These are phyloP conservation scores for Synanthedon andrenaeformis DNA, from an alignment of 2,888 invertebrate genomes.

Conservation along the genomic window DNA sequence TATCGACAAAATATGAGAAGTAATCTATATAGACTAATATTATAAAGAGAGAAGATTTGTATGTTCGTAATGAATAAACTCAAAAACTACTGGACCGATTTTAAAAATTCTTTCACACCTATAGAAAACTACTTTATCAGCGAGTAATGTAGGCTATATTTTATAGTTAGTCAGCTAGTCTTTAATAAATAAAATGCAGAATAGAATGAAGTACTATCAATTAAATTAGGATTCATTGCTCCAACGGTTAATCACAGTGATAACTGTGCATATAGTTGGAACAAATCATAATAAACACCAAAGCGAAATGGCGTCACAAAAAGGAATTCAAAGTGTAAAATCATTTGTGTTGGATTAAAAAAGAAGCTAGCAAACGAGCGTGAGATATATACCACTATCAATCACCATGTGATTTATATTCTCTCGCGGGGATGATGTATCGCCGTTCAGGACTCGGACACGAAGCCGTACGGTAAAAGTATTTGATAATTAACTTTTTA, in stretches of 20 bases:
- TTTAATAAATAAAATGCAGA: too few species aligned
- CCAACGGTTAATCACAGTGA: too few species aligned
- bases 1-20: neutral
- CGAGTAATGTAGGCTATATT: too few species aligned
- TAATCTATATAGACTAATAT: too few species aligned
- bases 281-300: conserved; percentile 33
- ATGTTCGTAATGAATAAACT: too few species aligned
- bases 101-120: too few species aligned
- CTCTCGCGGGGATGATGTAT: conserved; percentile 60
- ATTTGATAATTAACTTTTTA: conserved; percentile 69
- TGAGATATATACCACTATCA: conserved; percentile 65
- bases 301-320: conserved; percentile 53
- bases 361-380: conserved; percentile 61
- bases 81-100: too few species aligned
- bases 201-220: too few species aligned
- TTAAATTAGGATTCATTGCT: too few species aligned
- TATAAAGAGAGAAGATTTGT: too few species aligned
- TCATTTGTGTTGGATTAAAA: conserved; percentile 67
- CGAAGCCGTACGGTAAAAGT: conserved; percentile 45
- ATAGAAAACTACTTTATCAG: too few species aligned
- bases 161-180: too few species aligned
- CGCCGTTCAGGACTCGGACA: conserved; percentile 33
- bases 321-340: conserved; percentile 61
- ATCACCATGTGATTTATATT: conserved; percentile 66
- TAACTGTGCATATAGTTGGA: conserved; percentile 12